Percentiles rank a stretch among this genome's conserved stretches.
phyloP scores from a whole-genome alignment of 2,888 invertebrate genomes.

The Emmelina monodactyla region DNA sequence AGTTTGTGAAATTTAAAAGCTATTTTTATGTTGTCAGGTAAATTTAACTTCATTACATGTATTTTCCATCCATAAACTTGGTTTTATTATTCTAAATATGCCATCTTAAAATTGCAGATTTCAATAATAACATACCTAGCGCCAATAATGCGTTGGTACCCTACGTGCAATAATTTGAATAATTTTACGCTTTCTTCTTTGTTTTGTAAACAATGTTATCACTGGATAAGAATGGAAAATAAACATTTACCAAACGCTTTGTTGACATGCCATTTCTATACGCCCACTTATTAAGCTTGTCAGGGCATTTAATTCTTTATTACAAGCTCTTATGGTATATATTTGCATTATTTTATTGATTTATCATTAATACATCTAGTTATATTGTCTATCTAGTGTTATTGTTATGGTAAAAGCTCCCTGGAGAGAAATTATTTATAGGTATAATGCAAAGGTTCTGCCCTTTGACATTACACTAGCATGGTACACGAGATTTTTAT shows the following conservation, averaged over 20 bases:
- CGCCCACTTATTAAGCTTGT: constrained; percentile 3
- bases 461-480: background rate
- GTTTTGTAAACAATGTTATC: constrained; percentile 3
- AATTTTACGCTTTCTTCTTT: background rate
- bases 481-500: background rate
- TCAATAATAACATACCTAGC: no score
- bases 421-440: constrained; percentile 1
- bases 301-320: background rate
- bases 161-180: background rate
- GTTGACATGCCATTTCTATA: constrained; percentile 3
- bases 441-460: background rate
- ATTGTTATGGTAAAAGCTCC: background rate
- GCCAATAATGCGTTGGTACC: no score
- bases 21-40: no score
- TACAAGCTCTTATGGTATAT: background rate
- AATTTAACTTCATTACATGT: no score
- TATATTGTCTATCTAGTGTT: no score
- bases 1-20: no score
- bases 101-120: no score
- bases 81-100: no score
- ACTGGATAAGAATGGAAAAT: constrained; percentile 1
- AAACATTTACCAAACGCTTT: constrained; percentile 1
- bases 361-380: no score
- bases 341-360: background rate
- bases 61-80: no score